Percentiles rank a stretch among this genome's conserved stretches.
Evolutionary conservation across 2,888 invertebrate species (phyloP).

Genomic region (Eumerus sabulonum): DNA sequence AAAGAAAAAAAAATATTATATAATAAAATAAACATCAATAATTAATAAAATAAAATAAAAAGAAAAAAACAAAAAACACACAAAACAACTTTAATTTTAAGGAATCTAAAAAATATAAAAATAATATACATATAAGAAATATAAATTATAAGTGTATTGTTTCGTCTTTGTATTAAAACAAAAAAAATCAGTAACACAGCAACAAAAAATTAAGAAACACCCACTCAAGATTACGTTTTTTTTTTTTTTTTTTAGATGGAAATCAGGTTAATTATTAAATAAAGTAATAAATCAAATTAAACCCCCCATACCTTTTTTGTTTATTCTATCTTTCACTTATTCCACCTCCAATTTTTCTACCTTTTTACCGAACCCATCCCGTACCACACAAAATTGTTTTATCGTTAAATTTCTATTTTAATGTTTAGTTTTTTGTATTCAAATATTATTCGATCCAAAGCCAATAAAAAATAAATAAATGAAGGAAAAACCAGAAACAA

Average conservation of each 20-base stretch:
- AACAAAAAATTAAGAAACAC: constrained; percentile 46
- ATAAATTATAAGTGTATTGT: constrained; percentile 78
- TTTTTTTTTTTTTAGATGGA: constrained; percentile 54
- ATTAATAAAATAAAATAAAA: constrained; percentile 67
- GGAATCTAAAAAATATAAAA: constrained; percentile 67
- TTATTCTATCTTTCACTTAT: no score
- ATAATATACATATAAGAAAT: constrained; percentile 73
- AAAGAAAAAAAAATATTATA: constrained; percentile 72
- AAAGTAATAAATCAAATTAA: constrained; percentile 42
- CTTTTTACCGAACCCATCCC: no score
- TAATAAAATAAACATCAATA: constrained; percentile 70
- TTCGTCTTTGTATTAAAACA: constrained; percentile 73
- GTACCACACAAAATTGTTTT: no score
- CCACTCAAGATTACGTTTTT: constrained; percentile 60
- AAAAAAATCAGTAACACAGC: constrained; percentile 69
- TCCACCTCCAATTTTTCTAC: no score
- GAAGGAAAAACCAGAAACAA: constrained; percentile 19
- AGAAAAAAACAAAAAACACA: constrained; percentile 72
- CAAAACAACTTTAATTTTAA: constrained; percentile 71
- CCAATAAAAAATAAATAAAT: background rate
- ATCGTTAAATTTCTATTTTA: constrained; percentile 8
- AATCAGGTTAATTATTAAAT: constrained; percentile 42
- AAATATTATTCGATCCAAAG: constrained; percentile 15
- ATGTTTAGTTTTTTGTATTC: constrained; percentile 14
- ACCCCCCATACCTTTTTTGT: background rate